Percentiles rank a stretch among this genome's conserved stretches.
phyloP scores from a whole-genome alignment of 2,888 invertebrate genomes.

The Rhogogaster chlorosoma region DNA sequence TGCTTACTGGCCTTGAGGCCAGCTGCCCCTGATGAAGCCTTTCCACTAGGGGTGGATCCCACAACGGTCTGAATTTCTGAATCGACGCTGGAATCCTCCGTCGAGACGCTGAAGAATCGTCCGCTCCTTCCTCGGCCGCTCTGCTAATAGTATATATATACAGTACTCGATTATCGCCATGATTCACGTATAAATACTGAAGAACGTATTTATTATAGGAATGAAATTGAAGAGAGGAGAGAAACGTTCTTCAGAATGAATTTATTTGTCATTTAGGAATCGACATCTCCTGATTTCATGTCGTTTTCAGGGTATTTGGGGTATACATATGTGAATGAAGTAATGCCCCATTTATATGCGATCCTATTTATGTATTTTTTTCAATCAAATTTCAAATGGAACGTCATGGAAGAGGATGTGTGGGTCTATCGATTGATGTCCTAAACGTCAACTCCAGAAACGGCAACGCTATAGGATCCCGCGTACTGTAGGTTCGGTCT shows the following conservation, averaged over 20 bases:
- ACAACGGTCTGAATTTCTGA: slow-evolving; percentile 70
- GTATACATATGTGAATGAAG: neutral
- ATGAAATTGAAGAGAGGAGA: neutral
- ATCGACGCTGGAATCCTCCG: slow-evolving; percentile 78
- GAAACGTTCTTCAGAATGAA: neutral
- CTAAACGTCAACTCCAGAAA: neutral
- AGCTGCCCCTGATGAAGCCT: slow-evolving; percentile 70
- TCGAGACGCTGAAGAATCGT: slow-evolving; percentile 79
- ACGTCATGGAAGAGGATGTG: neutral
- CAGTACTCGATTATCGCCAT: neutral
- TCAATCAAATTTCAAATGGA: neutral
- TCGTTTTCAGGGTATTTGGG: neutral
- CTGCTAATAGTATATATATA: slow-evolving; percentile 61
- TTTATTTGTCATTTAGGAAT: neutral
- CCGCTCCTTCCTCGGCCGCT: slow-evolving; percentile 75
- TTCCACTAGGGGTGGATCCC: slow-evolving; percentile 65
- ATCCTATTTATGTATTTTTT: neutral
- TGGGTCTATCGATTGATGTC: neutral
- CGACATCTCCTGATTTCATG: neutral
- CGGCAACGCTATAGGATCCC: neutral
- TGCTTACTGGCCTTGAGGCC: slow-evolving; percentile 80
- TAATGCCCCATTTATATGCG: neutral
- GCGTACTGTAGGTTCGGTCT: neutral
- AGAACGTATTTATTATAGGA: neutral
- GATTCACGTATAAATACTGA: neutral